Conservation (phyloP, 2,797 vertebrate species). For the Notamacropus eugenii region DNA sequence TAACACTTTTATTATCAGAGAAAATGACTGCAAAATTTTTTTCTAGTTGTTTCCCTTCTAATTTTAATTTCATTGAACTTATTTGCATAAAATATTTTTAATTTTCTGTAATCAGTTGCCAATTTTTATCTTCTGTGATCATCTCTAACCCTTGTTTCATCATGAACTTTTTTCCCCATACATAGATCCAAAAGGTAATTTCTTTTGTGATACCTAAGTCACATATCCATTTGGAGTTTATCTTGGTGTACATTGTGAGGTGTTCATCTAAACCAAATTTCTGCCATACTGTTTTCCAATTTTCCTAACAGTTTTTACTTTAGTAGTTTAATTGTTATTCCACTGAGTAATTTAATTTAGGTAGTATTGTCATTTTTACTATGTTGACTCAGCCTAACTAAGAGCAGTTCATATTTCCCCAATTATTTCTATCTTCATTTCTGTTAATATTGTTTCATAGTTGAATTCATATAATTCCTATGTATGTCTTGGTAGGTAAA, state of each 20-base stretch:
- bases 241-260: not conserved
- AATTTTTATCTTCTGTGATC: not conserved
- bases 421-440: not conserved
- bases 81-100: not conserved
- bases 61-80: not conserved
- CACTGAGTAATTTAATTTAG: not conserved
- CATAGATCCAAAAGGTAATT: not conserved
- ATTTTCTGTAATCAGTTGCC: not conserved
- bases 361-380: not conserved
- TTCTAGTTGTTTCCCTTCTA: not conserved
- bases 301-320: not conserved
- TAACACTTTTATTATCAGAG: not conserved
- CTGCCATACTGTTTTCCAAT: not conserved
- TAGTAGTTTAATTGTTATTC: not conserved
- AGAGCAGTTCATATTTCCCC: not conserved
- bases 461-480: not conserved
- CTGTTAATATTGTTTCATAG: not conserved
- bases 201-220: not conserved
- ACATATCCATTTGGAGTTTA: not conserved
- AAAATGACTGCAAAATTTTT: not conserved
- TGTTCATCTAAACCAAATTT: not conserved
- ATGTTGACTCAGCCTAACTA: not conserved
- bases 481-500: not conserved
- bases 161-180: not conserved
- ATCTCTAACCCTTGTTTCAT: not conserved